Base-by-base conservation (phyloP, 2,797 vertebrate genomes). In the Galaxias olidus region DNA sequence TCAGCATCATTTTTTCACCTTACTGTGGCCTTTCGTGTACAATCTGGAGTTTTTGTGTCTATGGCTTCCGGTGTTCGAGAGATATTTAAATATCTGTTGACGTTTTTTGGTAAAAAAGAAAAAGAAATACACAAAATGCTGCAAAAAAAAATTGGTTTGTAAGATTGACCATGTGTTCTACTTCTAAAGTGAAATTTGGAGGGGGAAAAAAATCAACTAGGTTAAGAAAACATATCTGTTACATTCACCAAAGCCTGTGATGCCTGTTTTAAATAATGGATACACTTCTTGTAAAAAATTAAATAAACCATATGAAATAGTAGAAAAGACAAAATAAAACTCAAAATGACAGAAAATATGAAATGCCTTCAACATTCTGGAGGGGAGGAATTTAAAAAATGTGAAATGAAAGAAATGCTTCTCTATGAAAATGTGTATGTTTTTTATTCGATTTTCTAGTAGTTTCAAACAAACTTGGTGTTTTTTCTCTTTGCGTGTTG, bases 391-490 rank as follows among this genome's bases (percentile, higher is more conserved):
- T 93, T 86, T 72, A 84, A 84, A 75, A 87, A 85, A 76, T 91
- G 66, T 60, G 91, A 84, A 80, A 86, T 76, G 87, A 89, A 88
- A 92, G 91, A 94, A 92, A 91, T 89, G 93, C 93, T 96, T 97
- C 94, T 96, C 96, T 92, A 94, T 90, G 82, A 90, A 94, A 90
- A 94, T 92, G 92, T 98, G 95, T 98, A 94, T 94, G 95, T 98
- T 98, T 99, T 98, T 93, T 97, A 98, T 96, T 93, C 91, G 90
- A 96, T 97, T 97, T 97, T 96, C 95, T 97, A 98, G 96, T 98
- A 96, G 95, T 93, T 94, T 86, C 84, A 81, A 91, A 92, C 91
- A 93, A 91, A 93, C 87, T 96, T 93, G 94, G 93, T 98, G 96
- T 95, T 93, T 94, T 95, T 94, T 90, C 90, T 90, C 85, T 84